A percentile compares a stretch with the other conserved stretches of the same genome.
Evolutionary conservation across 2,888 invertebrate genomes (phyloP).

Genomic region (Automeris io): DNA sequence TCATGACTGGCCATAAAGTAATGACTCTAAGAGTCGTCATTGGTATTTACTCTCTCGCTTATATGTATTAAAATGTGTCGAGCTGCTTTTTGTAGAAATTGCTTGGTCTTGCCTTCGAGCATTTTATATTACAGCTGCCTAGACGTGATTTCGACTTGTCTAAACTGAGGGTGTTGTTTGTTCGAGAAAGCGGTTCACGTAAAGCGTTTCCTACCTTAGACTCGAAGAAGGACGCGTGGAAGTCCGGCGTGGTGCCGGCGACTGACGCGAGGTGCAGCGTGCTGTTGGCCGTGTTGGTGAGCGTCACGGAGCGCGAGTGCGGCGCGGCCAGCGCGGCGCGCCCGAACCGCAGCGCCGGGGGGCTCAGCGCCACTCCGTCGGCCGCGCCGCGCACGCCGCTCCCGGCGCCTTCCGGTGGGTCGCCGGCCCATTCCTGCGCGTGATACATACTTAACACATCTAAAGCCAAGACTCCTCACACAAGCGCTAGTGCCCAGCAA

Average conservation of each 20-base stretch:
- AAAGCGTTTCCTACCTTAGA: slow-evolving; percentile 85
- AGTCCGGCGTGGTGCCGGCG: slow-evolving; percentile 95
- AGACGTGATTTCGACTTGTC: too few species aligned
- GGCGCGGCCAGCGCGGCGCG: slow-evolving; percentile 89
- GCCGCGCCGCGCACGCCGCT: slow-evolving; percentile 23
- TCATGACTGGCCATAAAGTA: too few species aligned
- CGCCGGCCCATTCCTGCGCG: slow-evolving; percentile 52
- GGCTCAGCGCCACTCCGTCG: slow-evolving; percentile 56
- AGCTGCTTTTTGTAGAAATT: too few species aligned
- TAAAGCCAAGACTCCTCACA: too few species aligned
- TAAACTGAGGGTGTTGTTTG: too few species aligned
- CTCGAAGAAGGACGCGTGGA: slow-evolving; percentile 98
- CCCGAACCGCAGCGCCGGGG: slow-evolving; percentile 72
- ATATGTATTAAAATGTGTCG: too few species aligned
- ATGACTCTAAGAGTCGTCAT: too few species aligned
- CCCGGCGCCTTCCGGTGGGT: slow-evolving; percentile 18
- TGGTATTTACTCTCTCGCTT: too few species aligned
- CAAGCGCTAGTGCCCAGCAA: too few species aligned
- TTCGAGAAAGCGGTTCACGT: too few species aligned
- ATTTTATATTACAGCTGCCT: too few species aligned
- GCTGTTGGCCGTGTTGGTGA: slow-evolving; percentile 92
- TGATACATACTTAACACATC: slow-evolving; percentile 1
- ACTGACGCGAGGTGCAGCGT: slow-evolving; percentile 95
- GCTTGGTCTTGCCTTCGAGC: too few species aligned
- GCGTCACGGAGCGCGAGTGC: slow-evolving; percentile 88